phyloP scores from a whole-genome alignment of 2,888 invertebrate species.

The Ryuthela nishihirai region DNA sequence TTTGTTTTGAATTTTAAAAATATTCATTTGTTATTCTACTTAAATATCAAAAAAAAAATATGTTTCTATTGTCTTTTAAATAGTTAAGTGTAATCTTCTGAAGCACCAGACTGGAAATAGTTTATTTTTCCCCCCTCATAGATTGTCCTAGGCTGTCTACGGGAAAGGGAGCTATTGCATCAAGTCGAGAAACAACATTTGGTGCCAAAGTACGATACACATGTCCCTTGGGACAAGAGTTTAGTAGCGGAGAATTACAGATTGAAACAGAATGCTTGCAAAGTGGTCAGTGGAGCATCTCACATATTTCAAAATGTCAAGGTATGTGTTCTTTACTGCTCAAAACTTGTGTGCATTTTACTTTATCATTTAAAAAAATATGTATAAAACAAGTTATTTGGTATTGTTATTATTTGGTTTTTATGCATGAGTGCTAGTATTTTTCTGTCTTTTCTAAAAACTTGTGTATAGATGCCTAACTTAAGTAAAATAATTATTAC shows the following conservation, averaged over 20 bases:
- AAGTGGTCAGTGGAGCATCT: slow-evolving; percentile 87
- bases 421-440: too few relatives aligned
- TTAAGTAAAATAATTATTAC: too few relatives aligned
- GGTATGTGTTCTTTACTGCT: slow-evolving; percentile 56
- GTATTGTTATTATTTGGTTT: too few relatives aligned
- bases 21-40: background rate
- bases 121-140: slow-evolving; percentile 46
- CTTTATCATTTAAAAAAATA: too few relatives aligned
- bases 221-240: slow-evolving; percentile 91
- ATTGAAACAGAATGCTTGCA: slow-evolving; percentile 80
- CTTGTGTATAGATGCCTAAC: too few relatives aligned
- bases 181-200: slow-evolving; percentile 86
- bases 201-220: slow-evolving; percentile 83
- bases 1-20: background rate
- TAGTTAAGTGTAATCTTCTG: too few relatives aligned
- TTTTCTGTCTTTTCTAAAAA: too few relatives aligned
- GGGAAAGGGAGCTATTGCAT: slow-evolving; percentile 82
- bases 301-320: slow-evolving; percentile 89
- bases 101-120: background rate
- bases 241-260: slow-evolving; percentile 79
- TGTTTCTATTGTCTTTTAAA: too few relatives aligned
- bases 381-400: too few relatives aligned
- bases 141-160: slow-evolving; percentile 82
- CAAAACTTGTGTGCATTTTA: background rate
- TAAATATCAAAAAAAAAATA: background rate